phyloP scores from a whole-genome alignment of 2,113 vertebrate species.

The Perca schrenkii region DNA sequence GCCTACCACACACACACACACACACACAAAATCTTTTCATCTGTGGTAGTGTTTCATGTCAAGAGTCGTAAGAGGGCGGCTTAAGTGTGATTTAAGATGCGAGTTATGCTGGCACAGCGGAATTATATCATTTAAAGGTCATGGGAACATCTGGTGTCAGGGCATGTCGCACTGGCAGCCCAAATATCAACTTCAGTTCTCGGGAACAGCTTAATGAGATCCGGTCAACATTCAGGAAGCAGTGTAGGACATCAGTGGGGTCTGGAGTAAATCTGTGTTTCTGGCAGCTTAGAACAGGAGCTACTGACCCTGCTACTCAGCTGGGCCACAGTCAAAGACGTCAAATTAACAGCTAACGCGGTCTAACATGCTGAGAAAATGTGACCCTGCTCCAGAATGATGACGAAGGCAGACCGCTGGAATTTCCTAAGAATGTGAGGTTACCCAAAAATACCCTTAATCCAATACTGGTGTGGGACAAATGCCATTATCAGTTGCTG shows the following conservation, averaged over 20 bases:
- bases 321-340: conserved; percentile 26
- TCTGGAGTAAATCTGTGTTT: conserved; percentile 51
- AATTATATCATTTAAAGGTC: conserved; percentile 41
- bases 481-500: conserved; percentile 47
- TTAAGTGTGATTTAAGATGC: conserved; percentile 11
- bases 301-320: conserved; percentile 35
- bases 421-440: conserved; percentile 52
- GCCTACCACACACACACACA: background rate
- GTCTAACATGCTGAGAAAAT: conserved; percentile 49
- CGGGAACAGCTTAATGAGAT: conserved; percentile 47
- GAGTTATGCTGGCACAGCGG: conserved; percentile 2
- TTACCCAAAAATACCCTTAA: conserved; percentile 43
- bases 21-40: conserved; percentile 4
- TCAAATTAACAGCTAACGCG: conserved; percentile 33
- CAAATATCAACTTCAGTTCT: conserved; percentile 33
- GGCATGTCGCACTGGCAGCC: conserved; percentile 1
- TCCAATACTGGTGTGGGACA: conserved; percentile 37
- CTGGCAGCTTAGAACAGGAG: conserved; percentile 39
- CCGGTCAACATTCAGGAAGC: conserved; percentile 12
- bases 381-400: conserved; percentile 18
- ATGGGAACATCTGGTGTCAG: conserved; percentile 57
- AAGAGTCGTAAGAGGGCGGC: background rate
- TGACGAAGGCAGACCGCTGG: conserved; percentile 28
- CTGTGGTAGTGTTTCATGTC: conserved; percentile 13
- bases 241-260: background rate